Evolutionary conservation across 2,113 vertebrate species (phyloP).

Genomic region (Macroglossus sobrinus): DNA sequence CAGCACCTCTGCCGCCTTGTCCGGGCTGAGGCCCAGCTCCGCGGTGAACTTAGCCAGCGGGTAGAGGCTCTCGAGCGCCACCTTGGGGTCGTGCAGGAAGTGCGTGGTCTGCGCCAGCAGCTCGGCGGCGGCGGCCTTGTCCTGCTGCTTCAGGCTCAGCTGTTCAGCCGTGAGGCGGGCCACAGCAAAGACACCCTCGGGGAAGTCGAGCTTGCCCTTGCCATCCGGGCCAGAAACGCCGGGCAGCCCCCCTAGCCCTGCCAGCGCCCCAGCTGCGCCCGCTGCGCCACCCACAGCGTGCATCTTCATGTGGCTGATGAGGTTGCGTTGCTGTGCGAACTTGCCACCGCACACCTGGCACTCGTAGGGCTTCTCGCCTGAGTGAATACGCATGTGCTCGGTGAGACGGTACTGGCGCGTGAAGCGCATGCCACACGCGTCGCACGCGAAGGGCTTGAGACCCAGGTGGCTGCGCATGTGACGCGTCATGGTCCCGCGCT

Average conservation of each 20-base stretch:
- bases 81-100: conserved; percentile 94
- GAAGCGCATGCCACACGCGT: conserved; percentile 99
- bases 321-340: conserved; percentile 99
- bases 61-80: conserved; percentile 93
- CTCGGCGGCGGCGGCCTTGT: conserved; percentile 93
- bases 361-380: conserved; percentile 98
- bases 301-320: conserved; percentile 99
- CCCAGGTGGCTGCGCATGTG: conserved; percentile 99
- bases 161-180: conserved; percentile 95
- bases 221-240: conserved; percentile 88
- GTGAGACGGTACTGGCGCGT: conserved; percentile 99
- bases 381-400: conserved; percentile 99
- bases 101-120: conserved; percentile 94
- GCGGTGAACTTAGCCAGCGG: conserved; percentile 95
- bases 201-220: conserved; percentile 95
- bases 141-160: conserved; percentile 93
- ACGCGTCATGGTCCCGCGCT: conserved; percentile 98
- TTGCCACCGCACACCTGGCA: conserved; percentile 99
- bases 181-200: conserved; percentile 94
- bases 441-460: conserved; percentile 98
- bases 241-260: conserved; percentile 90
- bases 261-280: conserved; percentile 79
- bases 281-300: conserved; percentile 87
- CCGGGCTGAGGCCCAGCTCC: conserved; percentile 92
- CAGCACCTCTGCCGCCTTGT: conserved; percentile 93